Conservation (phyloP, 2,113 vertebrate genomes). For the Triplophysa tibetana region DNA sequence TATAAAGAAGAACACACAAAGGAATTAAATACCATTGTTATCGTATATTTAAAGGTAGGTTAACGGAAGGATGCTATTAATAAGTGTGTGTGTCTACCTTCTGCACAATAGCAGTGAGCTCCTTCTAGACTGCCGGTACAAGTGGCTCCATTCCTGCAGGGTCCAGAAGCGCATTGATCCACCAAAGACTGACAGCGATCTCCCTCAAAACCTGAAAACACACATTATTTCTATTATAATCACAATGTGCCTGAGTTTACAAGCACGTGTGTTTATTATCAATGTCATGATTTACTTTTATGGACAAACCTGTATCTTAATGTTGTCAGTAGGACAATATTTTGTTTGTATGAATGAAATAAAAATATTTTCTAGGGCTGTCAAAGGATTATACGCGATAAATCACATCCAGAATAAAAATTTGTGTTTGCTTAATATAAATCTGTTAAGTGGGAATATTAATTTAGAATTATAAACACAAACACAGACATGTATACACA, state of each 20-base stretch:
- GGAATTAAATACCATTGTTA: not conserved
- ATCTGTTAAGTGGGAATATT: too few species aligned
- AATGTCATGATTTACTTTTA: too few species aligned
- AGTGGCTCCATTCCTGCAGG: conserved; percentile 89
- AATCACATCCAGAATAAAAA: too few species aligned
- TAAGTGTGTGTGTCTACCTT: conserved; percentile 33
- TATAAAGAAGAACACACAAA: not conserved
- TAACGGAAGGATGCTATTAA: not conserved
- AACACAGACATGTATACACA: too few species aligned
- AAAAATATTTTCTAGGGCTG: too few species aligned
- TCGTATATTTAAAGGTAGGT: not conserved
- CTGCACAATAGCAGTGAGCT: conserved; percentile 87
- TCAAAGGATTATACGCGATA: too few species aligned
- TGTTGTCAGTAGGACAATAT: too few species aligned
- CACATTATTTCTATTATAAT: not conserved
- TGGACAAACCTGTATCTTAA: too few species aligned
- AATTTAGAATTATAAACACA: too few species aligned
- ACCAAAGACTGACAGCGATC: conserved; percentile 88
- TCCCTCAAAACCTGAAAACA: conserved; percentile 68
- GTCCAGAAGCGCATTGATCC: conserved; percentile 85
- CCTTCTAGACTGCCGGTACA: conserved; percentile 82
- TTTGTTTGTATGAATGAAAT: too few species aligned
- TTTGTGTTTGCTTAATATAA: too few species aligned
- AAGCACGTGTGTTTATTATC: too few species aligned
- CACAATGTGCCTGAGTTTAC: not conserved